Evolutionary conservation across 2,888 invertebrate species (phyloP).

Genomic region (Nomada fabriciana): DNA sequence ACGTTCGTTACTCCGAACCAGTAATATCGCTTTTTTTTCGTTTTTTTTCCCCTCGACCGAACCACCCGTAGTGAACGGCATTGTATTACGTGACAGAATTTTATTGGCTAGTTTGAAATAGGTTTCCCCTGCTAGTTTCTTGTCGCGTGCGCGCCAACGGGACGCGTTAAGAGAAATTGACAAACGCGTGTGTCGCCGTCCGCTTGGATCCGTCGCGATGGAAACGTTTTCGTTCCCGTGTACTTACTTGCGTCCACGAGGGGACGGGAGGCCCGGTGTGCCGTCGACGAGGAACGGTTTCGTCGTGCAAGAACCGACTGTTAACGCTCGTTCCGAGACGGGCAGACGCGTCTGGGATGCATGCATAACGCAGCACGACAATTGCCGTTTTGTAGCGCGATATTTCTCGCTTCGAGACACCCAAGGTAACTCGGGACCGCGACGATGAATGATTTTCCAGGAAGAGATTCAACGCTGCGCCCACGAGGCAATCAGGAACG

Average conservation of each 20-base stretch:
- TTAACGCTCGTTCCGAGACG: constrained; percentile 9
- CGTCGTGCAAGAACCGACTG: constrained; percentile 14
- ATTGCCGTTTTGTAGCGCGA: constrained; percentile 39
- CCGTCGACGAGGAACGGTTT: constrained; percentile 14
- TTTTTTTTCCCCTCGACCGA: not conserved
- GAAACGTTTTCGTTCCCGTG: constrained; percentile 9
- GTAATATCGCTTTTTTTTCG: constrained; percentile 49
- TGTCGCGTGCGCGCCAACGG: constrained; percentile 1
- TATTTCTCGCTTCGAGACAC: constrained; percentile 46
- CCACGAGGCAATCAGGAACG: constrained; percentile 27
- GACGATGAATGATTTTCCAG: constrained; percentile 45
- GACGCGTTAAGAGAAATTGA: constrained; percentile 45
- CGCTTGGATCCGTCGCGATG: constrained; percentile 10
- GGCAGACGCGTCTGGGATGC: constrained; percentile 7
- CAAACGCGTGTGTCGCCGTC: constrained; percentile 34
- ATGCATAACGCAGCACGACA: constrained; percentile 47
- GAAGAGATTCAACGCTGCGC: constrained; percentile 35
- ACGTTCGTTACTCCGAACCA: constrained; percentile 55
- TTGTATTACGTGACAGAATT: constrained; percentile 59
- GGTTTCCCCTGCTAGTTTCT: constrained; percentile 35
- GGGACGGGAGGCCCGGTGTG: not conserved
- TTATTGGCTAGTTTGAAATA: constrained; percentile 48
- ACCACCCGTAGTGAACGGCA: constrained; percentile 39
- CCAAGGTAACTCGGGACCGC: constrained; percentile 37
- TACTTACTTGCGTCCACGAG: not conserved